These are phyloP conservation scores for Ectropis crepuscularia DNA, from an alignment of 2,888 invertebrate species.

Conservation along the genomic window DNA sequence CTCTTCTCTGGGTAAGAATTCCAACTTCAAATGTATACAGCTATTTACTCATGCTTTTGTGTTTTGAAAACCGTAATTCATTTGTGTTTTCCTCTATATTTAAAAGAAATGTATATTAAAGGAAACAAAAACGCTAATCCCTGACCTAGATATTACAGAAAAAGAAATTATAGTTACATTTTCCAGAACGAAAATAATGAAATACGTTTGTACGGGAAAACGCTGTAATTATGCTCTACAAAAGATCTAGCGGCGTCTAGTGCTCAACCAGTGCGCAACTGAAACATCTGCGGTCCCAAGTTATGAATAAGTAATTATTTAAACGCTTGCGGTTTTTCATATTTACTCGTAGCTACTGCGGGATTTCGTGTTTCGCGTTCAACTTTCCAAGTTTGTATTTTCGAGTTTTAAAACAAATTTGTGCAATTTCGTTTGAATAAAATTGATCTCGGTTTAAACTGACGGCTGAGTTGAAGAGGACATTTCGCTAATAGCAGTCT, in stretches of 20 bases:
- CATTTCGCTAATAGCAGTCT: background rate
- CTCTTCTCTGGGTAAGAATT: too few species aligned
- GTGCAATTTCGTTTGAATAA: background rate
- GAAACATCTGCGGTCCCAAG: conserved; percentile 7
- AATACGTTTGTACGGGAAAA: too few species aligned
- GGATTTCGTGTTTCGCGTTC: background rate
- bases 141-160: too few species aligned
- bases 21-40: too few species aligned
- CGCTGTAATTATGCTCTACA: conserved; percentile 3
- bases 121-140: too few species aligned
- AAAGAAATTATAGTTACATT: too few species aligned
- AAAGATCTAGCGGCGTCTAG: conserved; percentile 4
- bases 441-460: conserved; percentile 1
- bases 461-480: background rate
- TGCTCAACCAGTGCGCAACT: conserved; percentile 4
- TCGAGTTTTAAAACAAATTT: conserved; percentile 2
- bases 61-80: too few species aligned
- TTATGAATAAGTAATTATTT: conserved; percentile 19
- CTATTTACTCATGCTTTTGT: too few species aligned
- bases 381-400: background rate
- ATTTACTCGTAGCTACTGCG: background rate
- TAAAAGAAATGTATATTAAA: too few species aligned
- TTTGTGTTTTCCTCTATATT: too few species aligned
- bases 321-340: conserved; percentile 11
- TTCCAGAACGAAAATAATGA: too few species aligned